Percentiles rank a stretch among this genome's conserved stretches.
These are phyloP conservation scores for Coboldia fuscipes DNA, from an alignment of 1,140 invertebrate genomes.

Conservation along the genomic window DNA sequence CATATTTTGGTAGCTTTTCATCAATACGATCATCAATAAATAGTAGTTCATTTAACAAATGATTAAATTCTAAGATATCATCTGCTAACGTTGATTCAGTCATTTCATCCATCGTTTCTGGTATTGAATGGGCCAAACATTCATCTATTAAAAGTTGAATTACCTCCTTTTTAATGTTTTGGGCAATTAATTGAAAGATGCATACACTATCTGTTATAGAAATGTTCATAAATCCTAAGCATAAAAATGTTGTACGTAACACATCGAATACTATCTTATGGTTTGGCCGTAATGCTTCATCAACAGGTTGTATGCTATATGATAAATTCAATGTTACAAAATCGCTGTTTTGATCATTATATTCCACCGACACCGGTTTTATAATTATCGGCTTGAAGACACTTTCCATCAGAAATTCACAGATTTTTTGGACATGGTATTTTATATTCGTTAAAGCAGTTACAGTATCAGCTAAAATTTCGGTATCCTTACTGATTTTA, in stretches of 20 bases:
- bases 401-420: slow-evolving; percentile 14
- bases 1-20: slow-evolving; percentile 37
- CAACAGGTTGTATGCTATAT: slow-evolving; percentile 8
- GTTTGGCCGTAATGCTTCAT: slow-evolving; percentile 9
- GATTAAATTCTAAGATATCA: slow-evolving; percentile 42
- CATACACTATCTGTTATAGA: slow-evolving; percentile 23
- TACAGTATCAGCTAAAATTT: slow-evolving; percentile 14
- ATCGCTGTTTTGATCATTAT: slow-evolving; percentile 7
- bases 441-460: slow-evolving; percentile 15
- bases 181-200: slow-evolving; percentile 37
- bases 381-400: slow-evolving; percentile 16
- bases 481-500: slow-evolving; percentile 12
- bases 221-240: slow-evolving; percentile 32
- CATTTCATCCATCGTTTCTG: slow-evolving; percentile 44
- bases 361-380: slow-evolving; percentile 14
- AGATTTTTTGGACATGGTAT: slow-evolving; percentile 13
- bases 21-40: slow-evolving; percentile 19
- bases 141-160: slow-evolving; percentile 43
- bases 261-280: slow-evolving; percentile 37
- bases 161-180: slow-evolving; percentile 35
- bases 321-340: slow-evolving; percentile 11
- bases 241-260: slow-evolving; percentile 33
- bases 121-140: slow-evolving; percentile 53
- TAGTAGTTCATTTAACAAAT: slow-evolving; percentile 28
- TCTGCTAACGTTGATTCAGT: slow-evolving; percentile 36